Base-by-base conservation (phyloP, 2,888 invertebrate species). In the Argyresthia goedartella region DNA sequence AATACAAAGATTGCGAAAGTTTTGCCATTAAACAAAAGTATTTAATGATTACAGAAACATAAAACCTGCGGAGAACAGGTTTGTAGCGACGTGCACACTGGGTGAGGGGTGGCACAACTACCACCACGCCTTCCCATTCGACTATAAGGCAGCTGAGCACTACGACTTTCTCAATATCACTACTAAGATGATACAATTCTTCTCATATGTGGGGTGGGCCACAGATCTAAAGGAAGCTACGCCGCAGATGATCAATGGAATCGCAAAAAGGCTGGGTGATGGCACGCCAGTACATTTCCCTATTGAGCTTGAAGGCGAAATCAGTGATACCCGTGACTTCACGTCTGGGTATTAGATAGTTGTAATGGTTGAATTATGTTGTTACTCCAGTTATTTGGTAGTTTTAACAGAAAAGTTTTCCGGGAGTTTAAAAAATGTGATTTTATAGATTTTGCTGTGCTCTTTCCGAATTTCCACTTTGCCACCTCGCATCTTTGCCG, bases 101-200 rank as follows among this genome's bases (percentile, higher is more conserved):
- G 90, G 91, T 0, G 91, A 91, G 67, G 93, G 93, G 2, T 93
- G 92, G 90, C 93, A 93, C 72, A 93, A 93, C 71, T 93, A 92
- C 70, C 93, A 93, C 65, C 93, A 93, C 68, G 89, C 90, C 0
- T 93, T 93, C 65, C 93, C 93, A 1, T 91, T 89, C 74, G 90
- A 90, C 65, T 89, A 89, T 69, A 87, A 88, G 59, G 89, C 89
- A 0, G 86, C 88, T 1, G 89, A 90, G 60, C 84, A 88, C 50
- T 88, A 87, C 52, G 80, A 88, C 50, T 59, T 72, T 43, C 85
- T 87, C 48, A 86, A 87, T 55, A 71, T 76, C 2, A 71, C 76
- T 3, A 79, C 82, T 0, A 66, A 63, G 49, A 76, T 84, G 54
- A 82, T 87, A 41, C 63, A 67, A 35, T 65, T 69, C 49, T 85